Percentiles rank a stretch among this genome's conserved stretches.
phyloP scores from a whole-genome alignment of 2,113 vertebrate species.

The Centropus bengalensis region DNA sequence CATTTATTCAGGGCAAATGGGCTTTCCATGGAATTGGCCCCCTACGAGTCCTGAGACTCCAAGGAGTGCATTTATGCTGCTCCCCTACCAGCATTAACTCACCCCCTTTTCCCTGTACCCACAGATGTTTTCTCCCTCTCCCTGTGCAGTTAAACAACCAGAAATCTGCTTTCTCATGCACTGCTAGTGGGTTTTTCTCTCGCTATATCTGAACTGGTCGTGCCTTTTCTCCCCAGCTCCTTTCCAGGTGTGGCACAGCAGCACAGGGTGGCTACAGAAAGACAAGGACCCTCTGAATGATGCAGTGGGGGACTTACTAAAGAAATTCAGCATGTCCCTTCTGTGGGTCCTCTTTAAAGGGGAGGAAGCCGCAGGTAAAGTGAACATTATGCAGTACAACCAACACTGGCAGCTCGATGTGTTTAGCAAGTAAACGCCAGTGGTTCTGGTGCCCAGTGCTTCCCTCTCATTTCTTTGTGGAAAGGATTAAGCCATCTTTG shows the following conservation, averaged over 20 bases:
- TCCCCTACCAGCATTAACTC: background rate
- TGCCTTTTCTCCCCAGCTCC: background rate
- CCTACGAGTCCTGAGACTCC: background rate
- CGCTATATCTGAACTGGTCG: background rate
- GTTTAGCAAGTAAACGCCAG: background rate
- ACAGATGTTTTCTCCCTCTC: background rate
- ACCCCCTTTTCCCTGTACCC: background rate
- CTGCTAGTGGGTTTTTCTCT: background rate
- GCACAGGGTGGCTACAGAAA: constrained; percentile 56
- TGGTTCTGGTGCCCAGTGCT: background rate
- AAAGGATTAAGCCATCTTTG: background rate
- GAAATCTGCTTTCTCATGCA: background rate
- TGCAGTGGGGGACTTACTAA: constrained; percentile 43
- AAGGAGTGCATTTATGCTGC: background rate
- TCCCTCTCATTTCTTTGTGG: background rate
- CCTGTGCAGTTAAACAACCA: background rate
- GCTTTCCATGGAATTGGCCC: background rate
- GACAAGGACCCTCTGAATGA: constrained; percentile 54
- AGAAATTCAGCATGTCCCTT: background rate
- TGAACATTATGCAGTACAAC: background rate
- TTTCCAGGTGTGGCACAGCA: constrained; percentile 40
- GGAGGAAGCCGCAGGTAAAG: constrained; percentile 33
- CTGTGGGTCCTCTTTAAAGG: constrained; percentile 50
- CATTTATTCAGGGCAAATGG: background rate
- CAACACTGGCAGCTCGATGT: background rate